A percentile compares a stretch with the other conserved stretches of the same genome.
Evolutionary conservation across 2,888 invertebrate species (phyloP).

Genomic region (Idaea dimidiata): DNA sequence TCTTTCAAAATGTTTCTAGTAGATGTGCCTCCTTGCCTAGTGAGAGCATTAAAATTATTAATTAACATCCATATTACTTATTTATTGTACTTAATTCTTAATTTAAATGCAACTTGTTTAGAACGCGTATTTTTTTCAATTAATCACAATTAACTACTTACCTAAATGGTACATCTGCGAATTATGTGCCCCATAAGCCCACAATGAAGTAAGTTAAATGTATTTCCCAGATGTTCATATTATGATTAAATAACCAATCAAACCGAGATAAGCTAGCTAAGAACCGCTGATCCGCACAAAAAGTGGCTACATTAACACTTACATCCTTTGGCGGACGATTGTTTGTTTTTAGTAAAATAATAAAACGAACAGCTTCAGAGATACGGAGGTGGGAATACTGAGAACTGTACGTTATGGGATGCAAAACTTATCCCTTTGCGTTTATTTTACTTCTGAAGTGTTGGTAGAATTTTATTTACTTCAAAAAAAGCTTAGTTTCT

Average conservation of each 20-base stretch:
- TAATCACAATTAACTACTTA: no score
- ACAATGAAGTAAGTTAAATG: not conserved
- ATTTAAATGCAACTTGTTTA: no score
- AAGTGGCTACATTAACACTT: not conserved
- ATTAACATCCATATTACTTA: no score
- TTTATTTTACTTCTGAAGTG: conserved; percentile 1
- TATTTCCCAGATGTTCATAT: not conserved
- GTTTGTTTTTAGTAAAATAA: not conserved
- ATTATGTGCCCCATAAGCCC: not conserved
- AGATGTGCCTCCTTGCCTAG: no score
- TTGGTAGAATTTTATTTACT: not conserved
- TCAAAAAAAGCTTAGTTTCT: not conserved
- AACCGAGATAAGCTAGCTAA: not conserved
- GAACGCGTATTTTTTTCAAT: no score
- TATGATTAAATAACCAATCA: not conserved
- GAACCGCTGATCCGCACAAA: not conserved
- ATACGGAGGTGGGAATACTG: conserved; percentile 18
- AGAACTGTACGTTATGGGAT: conserved; percentile 18
- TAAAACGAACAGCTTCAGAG: conserved; percentile 16
- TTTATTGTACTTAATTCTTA: no score
- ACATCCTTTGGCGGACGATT: not conserved
- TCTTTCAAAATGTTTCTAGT: no score
- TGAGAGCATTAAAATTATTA: no score
- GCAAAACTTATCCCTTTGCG: conserved; percentile 22
- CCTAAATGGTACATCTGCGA: not conserved